A percentile compares a stretch with the other conserved stretches of the same genome.
Conservation (phyloP, 2,888 invertebrate genomes). For the Lissocephala sabroskyi region DNA sequence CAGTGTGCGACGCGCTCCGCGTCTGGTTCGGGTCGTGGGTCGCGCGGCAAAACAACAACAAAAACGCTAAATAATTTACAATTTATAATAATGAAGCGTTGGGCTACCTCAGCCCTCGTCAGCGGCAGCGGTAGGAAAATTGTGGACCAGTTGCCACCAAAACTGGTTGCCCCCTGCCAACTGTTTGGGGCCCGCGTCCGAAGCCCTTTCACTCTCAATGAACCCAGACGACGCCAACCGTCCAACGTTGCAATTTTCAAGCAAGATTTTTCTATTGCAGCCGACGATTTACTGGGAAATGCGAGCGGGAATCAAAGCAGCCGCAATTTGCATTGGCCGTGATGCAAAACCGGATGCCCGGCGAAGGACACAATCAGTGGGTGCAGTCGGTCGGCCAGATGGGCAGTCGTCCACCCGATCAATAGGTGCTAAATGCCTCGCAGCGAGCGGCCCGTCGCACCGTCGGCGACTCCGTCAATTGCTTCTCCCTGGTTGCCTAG, state of each 20-base stretch:
- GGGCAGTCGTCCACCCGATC: neutral
- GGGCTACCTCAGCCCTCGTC: constrained; percentile 1
- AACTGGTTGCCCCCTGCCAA: neutral
- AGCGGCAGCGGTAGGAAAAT: too few species aligned
- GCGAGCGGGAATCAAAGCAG: neutral
- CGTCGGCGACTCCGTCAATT: constrained; percentile 11
- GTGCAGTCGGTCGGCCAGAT: constrained; percentile 3
- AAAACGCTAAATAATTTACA: constrained; percentile 42
- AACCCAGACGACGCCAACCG: neutral
- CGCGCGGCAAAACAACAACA: constrained; percentile 21
- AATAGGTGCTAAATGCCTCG: constrained; percentile 60
- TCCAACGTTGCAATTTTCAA: too few species aligned
- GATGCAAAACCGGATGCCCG: neutral
- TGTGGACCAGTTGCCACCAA: too few species aligned
- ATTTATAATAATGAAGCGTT: constrained; percentile 30
- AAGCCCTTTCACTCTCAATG: neutral
- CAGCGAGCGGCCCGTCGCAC: constrained; percentile 36
- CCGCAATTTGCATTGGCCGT: neutral
- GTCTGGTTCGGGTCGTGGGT: constrained; percentile 17
- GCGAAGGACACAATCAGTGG: neutral
- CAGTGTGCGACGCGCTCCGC: constrained; percentile 12
- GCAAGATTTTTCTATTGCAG: constrained; percentile 38
- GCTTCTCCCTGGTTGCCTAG: constrained; percentile 46
- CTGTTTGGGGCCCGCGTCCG: too few species aligned
- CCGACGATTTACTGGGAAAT: constrained; percentile 15